Evolutionary conservation across 1,140 invertebrate genomes (phyloP).

Genomic region (Tetragonula clypearis): DNA sequence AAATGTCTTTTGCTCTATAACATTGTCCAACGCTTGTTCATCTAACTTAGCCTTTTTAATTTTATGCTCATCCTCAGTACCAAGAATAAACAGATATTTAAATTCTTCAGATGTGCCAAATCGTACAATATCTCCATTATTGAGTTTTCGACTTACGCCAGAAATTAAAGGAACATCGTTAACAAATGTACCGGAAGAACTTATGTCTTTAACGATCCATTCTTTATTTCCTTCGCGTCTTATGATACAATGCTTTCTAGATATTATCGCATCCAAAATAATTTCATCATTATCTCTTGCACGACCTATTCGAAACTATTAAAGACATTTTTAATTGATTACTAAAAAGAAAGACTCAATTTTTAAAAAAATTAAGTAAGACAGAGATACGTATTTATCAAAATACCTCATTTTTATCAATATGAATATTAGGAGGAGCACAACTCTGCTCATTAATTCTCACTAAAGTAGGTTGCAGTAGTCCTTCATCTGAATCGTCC

Average conservation of each 20-base stretch:
- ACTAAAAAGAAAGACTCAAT: constrained; percentile 1
- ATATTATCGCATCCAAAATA: constrained; percentile 81
- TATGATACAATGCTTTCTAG: constrained; percentile 82
- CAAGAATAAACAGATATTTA: constrained; percentile 78
- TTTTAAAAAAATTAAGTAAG: neutral
- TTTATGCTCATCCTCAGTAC: constrained; percentile 54
- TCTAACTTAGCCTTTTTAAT: constrained; percentile 79
- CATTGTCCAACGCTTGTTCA: constrained; percentile 68
- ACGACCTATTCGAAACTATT: constrained; percentile 82
- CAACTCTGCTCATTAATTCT: constrained; percentile 48
- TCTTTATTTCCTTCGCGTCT: constrained; percentile 71
- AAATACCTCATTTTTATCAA: constrained; percentile 71
- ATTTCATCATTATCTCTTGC: constrained; percentile 77
- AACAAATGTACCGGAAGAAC: constrained; percentile 80
- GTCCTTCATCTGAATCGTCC: constrained; percentile 12
- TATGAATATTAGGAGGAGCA: constrained; percentile 58
- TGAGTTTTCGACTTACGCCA: constrained; percentile 71
- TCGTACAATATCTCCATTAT: constrained; percentile 80
- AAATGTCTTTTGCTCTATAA: constrained; percentile 81
- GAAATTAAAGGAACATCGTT: constrained; percentile 77
- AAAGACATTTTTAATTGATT: constrained; percentile 31
- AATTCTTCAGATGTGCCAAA: constrained; percentile 79
- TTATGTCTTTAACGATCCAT: constrained; percentile 79
- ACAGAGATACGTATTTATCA: neutral
- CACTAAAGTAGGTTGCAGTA: constrained; percentile 63